phyloP scores from a whole-genome alignment of 2,888 invertebrate species.

The Chrysina gloriosa region DNA sequence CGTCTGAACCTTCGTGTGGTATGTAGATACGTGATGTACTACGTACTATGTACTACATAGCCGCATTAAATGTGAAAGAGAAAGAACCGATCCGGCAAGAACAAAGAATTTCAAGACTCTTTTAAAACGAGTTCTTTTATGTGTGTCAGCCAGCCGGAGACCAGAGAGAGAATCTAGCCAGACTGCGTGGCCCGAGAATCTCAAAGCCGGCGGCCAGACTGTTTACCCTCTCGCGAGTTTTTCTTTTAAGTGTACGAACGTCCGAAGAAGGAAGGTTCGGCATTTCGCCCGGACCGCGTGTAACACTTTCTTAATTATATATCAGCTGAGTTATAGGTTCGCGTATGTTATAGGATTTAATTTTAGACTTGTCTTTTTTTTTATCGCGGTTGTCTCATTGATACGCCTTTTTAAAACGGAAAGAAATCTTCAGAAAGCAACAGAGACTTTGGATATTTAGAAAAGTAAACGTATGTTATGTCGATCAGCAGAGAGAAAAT shows the following conservation, averaged over 20 bases:
- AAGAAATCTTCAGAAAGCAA: too few species aligned
- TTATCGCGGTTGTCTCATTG: too few species aligned
- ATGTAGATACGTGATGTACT: background rate
- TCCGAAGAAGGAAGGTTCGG: background rate
- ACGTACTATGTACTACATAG: background rate
- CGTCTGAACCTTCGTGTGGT: too few species aligned
- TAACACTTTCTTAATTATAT: slow-evolving; percentile 24
- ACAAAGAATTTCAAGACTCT: slow-evolving; percentile 29
- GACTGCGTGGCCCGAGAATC: slow-evolving; percentile 51
- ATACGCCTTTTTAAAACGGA: too few species aligned
- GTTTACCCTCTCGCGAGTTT: slow-evolving; percentile 37
- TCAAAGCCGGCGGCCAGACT: slow-evolving; percentile 45
- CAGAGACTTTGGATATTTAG: too few species aligned
- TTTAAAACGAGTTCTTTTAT: slow-evolving; percentile 43
- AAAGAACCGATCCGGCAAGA: slow-evolving; percentile 27
- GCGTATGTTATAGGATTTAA: too few species aligned
- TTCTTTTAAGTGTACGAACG: background rate
- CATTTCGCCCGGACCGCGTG: background rate
- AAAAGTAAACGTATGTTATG: too few species aligned
- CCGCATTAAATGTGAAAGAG: slow-evolving; percentile 26
- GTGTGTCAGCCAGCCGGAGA: too few species aligned
- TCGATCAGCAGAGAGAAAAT: too few species aligned
- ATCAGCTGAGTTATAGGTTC: too few species aligned
- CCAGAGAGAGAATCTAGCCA: slow-evolving; percentile 50
- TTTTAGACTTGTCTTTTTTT: too few species aligned